Conservation (phyloP, 2,797 vertebrate genomes). For the Lithobates sylvaticus region DNA sequence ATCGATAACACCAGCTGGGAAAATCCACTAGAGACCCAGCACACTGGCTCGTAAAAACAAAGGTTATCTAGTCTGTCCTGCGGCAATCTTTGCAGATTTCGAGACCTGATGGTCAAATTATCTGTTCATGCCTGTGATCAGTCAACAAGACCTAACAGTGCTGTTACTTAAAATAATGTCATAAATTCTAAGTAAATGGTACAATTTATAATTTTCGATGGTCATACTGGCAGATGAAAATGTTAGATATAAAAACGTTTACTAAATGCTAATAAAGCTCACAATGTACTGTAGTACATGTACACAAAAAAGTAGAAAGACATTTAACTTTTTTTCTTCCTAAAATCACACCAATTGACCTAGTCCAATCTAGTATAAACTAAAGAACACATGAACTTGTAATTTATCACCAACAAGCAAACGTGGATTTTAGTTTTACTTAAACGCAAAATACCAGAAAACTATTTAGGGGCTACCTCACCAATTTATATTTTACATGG, state of each 20-base stretch:
- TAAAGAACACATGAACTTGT: too few relatives aligned
- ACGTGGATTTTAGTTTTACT: too few relatives aligned
- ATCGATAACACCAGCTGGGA: neutral
- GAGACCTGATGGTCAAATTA: neutral
- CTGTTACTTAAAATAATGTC: neutral
- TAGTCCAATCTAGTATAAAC: too few relatives aligned
- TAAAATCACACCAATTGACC: too few relatives aligned
- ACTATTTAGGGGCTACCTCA: too few relatives aligned
- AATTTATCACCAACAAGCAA: too few relatives aligned
- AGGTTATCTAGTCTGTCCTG: neutral
- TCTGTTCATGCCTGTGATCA: neutral
- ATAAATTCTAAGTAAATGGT: neutral
- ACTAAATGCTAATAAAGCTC: neutral
- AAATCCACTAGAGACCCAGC: neutral
- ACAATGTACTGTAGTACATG: too few relatives aligned
- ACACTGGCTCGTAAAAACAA: neutral
- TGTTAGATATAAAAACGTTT: neutral
- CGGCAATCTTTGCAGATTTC: neutral
- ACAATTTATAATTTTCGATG: neutral
- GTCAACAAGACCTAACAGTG: neutral
- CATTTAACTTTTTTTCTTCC: too few relatives aligned
- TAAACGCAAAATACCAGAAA: too few relatives aligned
- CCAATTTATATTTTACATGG: too few relatives aligned
- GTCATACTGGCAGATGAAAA: neutral
- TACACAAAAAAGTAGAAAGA: too few relatives aligned